phyloP scores from a whole-genome alignment of 2,113 vertebrate species.

The Sebastes fasciatus region DNA sequence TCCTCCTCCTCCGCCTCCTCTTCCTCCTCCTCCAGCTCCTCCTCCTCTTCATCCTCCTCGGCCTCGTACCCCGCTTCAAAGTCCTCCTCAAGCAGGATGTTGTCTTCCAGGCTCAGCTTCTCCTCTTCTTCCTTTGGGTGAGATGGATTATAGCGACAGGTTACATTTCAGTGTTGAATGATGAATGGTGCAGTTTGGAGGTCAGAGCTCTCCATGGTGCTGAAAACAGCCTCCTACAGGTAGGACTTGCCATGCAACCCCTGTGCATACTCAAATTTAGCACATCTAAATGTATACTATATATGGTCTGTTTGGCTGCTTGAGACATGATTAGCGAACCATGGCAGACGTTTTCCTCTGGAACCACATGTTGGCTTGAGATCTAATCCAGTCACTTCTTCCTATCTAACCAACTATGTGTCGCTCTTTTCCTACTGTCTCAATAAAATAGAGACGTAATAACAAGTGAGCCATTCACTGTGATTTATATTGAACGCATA shows the following conservation, averaged over 20 bases:
- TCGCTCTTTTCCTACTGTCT: conserved; percentile 8
- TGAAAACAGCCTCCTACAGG: conserved; percentile 65
- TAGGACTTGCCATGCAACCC: not conserved
- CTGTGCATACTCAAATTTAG: not conserved
- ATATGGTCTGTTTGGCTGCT: conserved; percentile 1
- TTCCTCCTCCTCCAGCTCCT: conserved; percentile 78
- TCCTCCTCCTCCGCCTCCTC: conserved; percentile 84
- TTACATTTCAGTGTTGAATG: conserved; percentile 12
- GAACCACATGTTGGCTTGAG: conserved; percentile 18
- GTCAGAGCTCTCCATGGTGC: conserved; percentile 76
- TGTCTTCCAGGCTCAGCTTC: conserved; percentile 90
- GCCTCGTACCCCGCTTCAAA: conserved; percentile 88
- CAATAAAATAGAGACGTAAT: conserved; percentile 26
- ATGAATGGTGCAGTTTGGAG: conserved; percentile 21
- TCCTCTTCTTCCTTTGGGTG: conserved; percentile 83
- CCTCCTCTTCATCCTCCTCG: conserved; percentile 83
- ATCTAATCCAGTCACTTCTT: conserved; percentile 24
- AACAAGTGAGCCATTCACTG: not conserved
- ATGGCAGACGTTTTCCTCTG: conserved; percentile 29
- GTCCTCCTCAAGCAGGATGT: conserved; percentile 91
- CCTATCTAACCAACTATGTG: conserved; percentile 8
- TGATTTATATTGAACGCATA: conserved; percentile 9
- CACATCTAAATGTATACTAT: not conserved
- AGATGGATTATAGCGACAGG: conserved; percentile 35
- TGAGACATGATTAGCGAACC: not conserved